Conservation (phyloP, 2,888 invertebrate species). For the Melinaea marsaeus region DNA sequence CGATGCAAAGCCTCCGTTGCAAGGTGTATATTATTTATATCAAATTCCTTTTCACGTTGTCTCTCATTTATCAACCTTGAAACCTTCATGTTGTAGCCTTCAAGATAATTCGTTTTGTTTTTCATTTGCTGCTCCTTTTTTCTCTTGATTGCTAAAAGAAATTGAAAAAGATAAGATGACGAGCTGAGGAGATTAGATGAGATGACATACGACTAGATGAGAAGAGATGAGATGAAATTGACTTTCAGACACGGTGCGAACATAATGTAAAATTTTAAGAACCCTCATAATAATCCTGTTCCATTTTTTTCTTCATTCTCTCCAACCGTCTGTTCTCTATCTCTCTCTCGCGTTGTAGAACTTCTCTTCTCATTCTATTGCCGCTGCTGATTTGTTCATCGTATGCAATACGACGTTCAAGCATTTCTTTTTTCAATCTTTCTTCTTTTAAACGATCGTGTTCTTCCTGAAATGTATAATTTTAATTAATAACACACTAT, state of each 20-base stretch:
- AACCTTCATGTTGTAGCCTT: constrained; percentile 55
- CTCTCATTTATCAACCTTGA: constrained; percentile 48
- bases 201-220: too few species aligned
- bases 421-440: constrained; percentile 54
- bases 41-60: constrained; percentile 51
- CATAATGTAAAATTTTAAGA: constrained; percentile 9
- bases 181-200: too few species aligned
- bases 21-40: constrained; percentile 48
- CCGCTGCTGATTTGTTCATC: constrained; percentile 66
- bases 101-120: constrained; percentile 60
- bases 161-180: neutral
- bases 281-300: constrained; percentile 64
- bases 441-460: constrained; percentile 45
- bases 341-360: constrained; percentile 54
- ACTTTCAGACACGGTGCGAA: too few species aligned
- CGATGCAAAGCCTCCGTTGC: constrained; percentile 51
- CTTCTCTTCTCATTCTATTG: constrained; percentile 52
- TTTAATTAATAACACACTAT: neutral
- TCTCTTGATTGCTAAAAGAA: constrained; percentile 53
- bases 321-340: constrained; percentile 58
- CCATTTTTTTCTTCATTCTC: constrained; percentile 61
- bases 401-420: constrained; percentile 54
- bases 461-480: constrained; percentile 46
- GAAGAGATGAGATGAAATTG: too few species aligned
- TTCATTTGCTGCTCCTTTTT: constrained; percentile 59